Evolutionary conservation across 2,113 vertebrate species (phyloP), one percentile per base, ranked within the genome.

Genomic region (Paralichthys olivaceus): DNA sequence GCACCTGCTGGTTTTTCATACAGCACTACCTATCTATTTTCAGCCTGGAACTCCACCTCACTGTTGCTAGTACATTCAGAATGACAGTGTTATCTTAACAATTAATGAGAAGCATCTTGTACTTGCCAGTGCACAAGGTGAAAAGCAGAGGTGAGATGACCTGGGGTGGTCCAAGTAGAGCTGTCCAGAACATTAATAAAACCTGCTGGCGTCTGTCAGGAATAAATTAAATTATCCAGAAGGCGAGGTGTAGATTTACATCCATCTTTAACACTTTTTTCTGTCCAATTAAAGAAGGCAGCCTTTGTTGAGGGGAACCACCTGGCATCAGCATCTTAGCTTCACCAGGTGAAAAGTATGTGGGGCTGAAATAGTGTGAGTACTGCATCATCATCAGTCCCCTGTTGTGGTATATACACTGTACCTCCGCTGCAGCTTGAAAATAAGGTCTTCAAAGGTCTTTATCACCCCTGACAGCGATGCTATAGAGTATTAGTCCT

Each of bases 61-160:
- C 22, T 19, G 37, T 45, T 19, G 23, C 37, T 4, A 25, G n/a
- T 17, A 40, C 37, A 25, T 45, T 15, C 23, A 62, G 37, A 25
- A 25, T 45, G 37, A 25, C 22, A 25, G n/a, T 43, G 22, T 45
- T 63, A 25, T 26, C 37, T 17, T 3, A 26, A 51, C 65, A 58
- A 66, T 75, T 66, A 66, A 75, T 66, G 17, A 51, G 26, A 58
- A 6, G n/a, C 15, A 49, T 58, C 15, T 65, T 64, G 37, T n/a
- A 14, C 54, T 34, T 66, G 22, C 8, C 51, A 45, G 1, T 34
- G 37, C 15, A 34, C 62, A 66, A 28, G 28, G 28, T 34, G 37
- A 74, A 19, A 5, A 34, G 47, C 22, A 23, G 49, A 56, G n/a
- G 32, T 51, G 54, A 67, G 7, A 22, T 53, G 26, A 66, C 22